A percentile compares a stretch with the other conserved stretches of the same genome.
Conservation (phyloP, 2,113 vertebrate genomes). For the Alaudala cheleensis region DNA sequence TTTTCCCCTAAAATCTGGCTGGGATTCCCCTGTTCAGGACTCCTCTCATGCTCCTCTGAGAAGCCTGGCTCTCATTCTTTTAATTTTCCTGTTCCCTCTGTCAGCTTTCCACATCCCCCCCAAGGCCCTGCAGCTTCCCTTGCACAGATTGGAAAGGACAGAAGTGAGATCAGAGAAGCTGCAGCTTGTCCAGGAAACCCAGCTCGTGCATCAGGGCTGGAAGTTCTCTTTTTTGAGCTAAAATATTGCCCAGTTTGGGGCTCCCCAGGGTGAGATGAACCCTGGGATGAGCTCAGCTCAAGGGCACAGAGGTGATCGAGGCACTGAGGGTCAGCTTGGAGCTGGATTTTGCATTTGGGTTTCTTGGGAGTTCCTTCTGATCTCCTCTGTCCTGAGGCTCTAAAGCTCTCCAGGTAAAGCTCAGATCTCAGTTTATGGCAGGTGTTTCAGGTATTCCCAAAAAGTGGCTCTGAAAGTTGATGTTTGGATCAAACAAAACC, state of each 20-base stretch:
- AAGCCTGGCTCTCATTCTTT: background rate
- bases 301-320: too few relatives aligned
- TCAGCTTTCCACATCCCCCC: constrained; percentile 9
- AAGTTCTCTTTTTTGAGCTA: background rate
- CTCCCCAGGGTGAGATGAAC: background rate
- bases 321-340: background rate
- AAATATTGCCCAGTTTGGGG: background rate
- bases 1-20: background rate
- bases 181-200: background rate
- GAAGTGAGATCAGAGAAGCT: background rate
- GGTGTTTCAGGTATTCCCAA: background rate
- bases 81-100: background rate
- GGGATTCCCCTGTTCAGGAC: background rate
- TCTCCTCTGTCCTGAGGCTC: background rate
- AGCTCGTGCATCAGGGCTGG: background rate
- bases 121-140: constrained; percentile 3
- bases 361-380: background rate
- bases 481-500: background rate
- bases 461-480: background rate
- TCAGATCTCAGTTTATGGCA: background rate
- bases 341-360: background rate
- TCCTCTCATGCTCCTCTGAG: background rate
- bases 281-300: background rate
- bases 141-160: constrained; percentile 1
- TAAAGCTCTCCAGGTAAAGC: background rate